Conservation (phyloP, 2,888 invertebrate species). For the Opisthograptis luteolata region DNA sequence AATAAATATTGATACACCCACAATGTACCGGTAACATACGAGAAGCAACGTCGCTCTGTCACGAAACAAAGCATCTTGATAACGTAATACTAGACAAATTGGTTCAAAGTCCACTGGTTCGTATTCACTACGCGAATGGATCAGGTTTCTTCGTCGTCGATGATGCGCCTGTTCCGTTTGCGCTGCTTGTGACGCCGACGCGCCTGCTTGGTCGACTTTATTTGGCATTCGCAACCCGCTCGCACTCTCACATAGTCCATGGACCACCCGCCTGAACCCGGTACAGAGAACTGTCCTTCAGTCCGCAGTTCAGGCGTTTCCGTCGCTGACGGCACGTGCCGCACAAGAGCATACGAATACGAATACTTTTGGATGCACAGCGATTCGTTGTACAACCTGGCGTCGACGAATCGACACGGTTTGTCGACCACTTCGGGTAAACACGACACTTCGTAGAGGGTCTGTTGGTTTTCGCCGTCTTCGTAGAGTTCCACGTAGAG, state of each 20-base stretch:
- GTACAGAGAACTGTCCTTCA: constrained; percentile 75
- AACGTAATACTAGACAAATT: constrained; percentile 50
- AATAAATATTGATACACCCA: constrained; percentile 61
- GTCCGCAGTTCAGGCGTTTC: constrained; percentile 70
- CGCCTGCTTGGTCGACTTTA: constrained; percentile 83
- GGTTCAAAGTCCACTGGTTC: constrained; percentile 59
- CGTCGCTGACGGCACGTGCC: constrained; percentile 77
- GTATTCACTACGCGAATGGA: constrained; percentile 46
- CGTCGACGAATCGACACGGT: constrained; percentile 90
- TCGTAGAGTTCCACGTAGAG: constrained; percentile 90
- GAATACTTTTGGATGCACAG: constrained; percentile 93
- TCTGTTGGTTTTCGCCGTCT: constrained; percentile 87
- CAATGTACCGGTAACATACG: constrained; percentile 41
- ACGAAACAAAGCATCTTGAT: neutral
- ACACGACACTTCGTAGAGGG: constrained; percentile 93
- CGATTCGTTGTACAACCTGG: constrained; percentile 87
- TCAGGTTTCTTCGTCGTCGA: constrained; percentile 74
- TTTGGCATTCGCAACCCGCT: constrained; percentile 93
- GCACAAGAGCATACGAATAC: constrained; percentile 92
- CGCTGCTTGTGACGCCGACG: constrained; percentile 65
- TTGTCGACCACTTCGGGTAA: constrained; percentile 87
- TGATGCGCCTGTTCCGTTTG: constrained; percentile 62
- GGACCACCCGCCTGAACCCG: constrained; percentile 87
- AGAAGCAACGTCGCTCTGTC: constrained; percentile 21
- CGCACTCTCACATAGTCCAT: constrained; percentile 93